These are phyloP conservation scores for Liparis tanakae DNA, from an alignment of 2,797 vertebrate species.

Conservation along the genomic window DNA sequence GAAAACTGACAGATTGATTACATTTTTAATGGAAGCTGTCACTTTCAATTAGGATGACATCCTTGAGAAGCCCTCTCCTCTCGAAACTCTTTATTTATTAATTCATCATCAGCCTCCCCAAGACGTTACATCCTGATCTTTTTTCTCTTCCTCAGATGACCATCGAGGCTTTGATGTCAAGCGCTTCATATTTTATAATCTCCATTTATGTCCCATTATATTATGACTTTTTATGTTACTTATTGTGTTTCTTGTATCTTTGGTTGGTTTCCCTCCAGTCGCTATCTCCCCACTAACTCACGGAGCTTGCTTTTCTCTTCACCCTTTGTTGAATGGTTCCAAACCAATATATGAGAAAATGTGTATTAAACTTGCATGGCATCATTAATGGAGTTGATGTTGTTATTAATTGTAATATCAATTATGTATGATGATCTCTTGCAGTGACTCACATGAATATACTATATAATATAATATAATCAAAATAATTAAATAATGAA, in stretches of 20 bases:
- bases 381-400: background rate
- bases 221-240: background rate
- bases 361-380: background rate
- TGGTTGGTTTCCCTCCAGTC: background rate
- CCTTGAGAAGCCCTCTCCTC: conserved; percentile 73
- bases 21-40: conserved; percentile 88
- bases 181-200: conserved; percentile 13
- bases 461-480: no score
- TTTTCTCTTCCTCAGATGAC: conserved; percentile 24
- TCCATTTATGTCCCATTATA: background rate
- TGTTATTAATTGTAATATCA: background rate
- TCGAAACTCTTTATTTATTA: conserved; percentile 64
- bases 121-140: conserved; percentile 55
- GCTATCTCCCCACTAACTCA: background rate
- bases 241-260: background rate
- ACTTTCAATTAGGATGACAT: conserved; percentile 87
- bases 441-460: background rate
- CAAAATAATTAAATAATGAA: no score
- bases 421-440: background rate
- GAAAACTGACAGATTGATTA: conserved; percentile 86
- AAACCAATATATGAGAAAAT: background rate
- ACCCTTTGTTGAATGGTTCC: background rate
- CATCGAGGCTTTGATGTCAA: conserved; percentile 9
- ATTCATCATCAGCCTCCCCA: conserved; percentile 61
- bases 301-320: background rate